Percentiles rank a stretch among this genome's conserved stretches.
These are phyloP conservation scores for Cosmia trapezina DNA, from an alignment of 2,888 invertebrate genomes.

Conservation along the genomic window DNA sequence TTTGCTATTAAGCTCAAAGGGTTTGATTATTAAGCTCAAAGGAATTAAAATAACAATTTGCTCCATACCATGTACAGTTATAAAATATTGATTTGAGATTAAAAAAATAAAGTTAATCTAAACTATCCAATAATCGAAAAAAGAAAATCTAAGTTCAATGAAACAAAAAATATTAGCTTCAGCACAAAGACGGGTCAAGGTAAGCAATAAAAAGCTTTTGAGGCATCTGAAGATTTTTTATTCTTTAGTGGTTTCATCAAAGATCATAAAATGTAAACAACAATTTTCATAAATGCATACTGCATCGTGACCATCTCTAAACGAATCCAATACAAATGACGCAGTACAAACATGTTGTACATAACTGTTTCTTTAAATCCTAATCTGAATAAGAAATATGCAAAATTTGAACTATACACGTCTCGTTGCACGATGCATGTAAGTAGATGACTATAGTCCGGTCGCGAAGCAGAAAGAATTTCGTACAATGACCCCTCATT, in stretches of 20 bases:
- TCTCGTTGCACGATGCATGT: too few relatives aligned
- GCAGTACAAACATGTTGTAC: not conserved
- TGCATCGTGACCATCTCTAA: not conserved
- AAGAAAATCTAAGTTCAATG: not conserved
- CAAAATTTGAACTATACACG: too few relatives aligned
- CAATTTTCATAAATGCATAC: not conserved
- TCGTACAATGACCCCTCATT: too few relatives aligned
- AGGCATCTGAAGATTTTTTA: not conserved
- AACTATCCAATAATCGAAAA: not conserved
- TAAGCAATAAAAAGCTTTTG: not conserved
- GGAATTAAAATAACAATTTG: not conserved
- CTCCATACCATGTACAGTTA: not conserved
- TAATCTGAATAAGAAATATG: too few relatives aligned
- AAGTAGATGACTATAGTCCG: too few relatives aligned
- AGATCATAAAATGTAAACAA: not conserved
- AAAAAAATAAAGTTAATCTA: not conserved
- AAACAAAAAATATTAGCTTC: not conserved
- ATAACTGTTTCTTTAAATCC: too few relatives aligned
- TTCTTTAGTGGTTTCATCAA: not conserved
- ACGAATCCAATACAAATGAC: not conserved
- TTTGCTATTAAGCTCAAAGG: not conserved
- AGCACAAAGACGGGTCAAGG: not conserved
- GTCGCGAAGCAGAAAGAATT: too few relatives aligned
- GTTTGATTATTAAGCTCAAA: not conserved
- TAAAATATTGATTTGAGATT: not conserved